Evolutionary conservation across 2,888 invertebrate species (phyloP), one percentile per base, ranked within the genome.

Genomic region (Brachypterus glaber): DNA sequence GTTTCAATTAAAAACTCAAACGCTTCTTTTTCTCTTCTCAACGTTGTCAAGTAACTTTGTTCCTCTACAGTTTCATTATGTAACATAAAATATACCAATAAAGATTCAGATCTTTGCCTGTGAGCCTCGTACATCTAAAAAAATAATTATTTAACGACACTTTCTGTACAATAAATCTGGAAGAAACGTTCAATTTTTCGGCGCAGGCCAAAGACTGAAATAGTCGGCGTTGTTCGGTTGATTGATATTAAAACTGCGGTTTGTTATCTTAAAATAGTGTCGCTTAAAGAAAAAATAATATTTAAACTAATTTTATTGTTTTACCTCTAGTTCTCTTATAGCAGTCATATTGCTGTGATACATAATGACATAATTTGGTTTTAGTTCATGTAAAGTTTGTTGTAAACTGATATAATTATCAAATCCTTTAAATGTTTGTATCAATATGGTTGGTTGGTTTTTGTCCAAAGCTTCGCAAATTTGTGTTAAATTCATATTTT

Each of bases 21-120:
- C 0, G 96, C 88, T 57, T 87, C 81, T 61, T 96, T 97, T 65
- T 98, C 98, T 44, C 86, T 75, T 46, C 90, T 74, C 38, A 98
- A 68, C 0, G 85, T 77, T 1, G 93, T 92, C 21, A 98, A 71
- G 65, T 95, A 98, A 2, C 88, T 80, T 67, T 98, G 97, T 64
- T 98, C 98, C 67, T 98, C 98, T 0, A 92, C 89, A 4, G 97
- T 96, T 43, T 84, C 84, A 7, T 81, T 80, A 60, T 95, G 92
- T 47, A 95, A 77, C 33, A 98, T 62, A 55, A 95, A 91, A 64
- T 88, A 97, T 5, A 97, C 82, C 54, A 80, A 79, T 3, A 82
- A 60, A 11, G 68, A 60, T 0, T 72, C 62, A 7, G 70, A 69
- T n/a, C 63, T 59, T 29, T 66, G 60, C 42, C 74, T 71, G 17